Evolutionary conservation across 2,113 vertebrate genomes (phyloP), one percentile per base, ranked within the genome.

Genomic region (Otolemur garnettii): DNA sequence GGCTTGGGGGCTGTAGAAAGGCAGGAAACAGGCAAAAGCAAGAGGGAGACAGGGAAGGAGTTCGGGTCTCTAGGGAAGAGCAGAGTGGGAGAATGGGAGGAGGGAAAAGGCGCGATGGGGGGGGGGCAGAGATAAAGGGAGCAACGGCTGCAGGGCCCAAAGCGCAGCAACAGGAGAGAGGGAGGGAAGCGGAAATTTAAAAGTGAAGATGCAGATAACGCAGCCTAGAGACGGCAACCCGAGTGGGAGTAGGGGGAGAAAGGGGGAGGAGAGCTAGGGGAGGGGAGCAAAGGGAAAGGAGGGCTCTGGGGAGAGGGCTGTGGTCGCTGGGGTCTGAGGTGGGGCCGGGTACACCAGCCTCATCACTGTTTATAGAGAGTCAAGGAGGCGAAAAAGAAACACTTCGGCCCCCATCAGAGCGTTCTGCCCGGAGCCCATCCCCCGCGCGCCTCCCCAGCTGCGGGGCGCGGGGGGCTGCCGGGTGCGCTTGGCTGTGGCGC

Each of bases 321-420:
- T 21, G 66, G 83, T 78, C 55, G 66, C 12, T 4, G 62, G 84
- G 75, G 81, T 96, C 92, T 38, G 6, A 79, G 50, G 90, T 84
- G 60, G 87, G 81, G 62, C 93, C 12, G 62, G 53, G 74, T 69
- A 5, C 87, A 81, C 72, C 66, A 24, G 38, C 88, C 95, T 66
- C 26, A 1, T 3, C 96, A 96, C 96, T 99, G 99, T 99, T 99
- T 99, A 99, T 99, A 93, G 88, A 99, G 99, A 99, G 98, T 99
- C 99, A 98, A 99, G 99, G 98, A 99, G 99, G 99, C 98, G 98
- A 99, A 99, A 99, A 99, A 99, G 98, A 98, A 98, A 98, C 59
- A 91, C 96, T 94, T 91, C 11, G 68, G 88, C 80, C 87, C 68
- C 79, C 22, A 26, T 33, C 42, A 30, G 78, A 42, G 94, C n/a